phyloP scores from a whole-genome alignment of 2,113 vertebrate species.

The Otolemur garnettii region DNA sequence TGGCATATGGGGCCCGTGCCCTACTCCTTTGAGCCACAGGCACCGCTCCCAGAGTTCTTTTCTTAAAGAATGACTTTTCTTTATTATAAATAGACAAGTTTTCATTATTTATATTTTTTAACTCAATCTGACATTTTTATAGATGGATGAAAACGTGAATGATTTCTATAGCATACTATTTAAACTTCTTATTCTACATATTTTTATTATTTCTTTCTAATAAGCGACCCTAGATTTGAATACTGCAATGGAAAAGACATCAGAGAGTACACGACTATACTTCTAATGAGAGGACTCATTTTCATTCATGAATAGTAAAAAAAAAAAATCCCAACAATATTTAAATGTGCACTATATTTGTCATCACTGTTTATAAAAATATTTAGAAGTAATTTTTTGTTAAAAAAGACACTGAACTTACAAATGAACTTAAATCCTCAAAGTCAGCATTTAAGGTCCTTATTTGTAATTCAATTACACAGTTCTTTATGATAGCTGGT shows the following conservation, averaged over 20 bases:
- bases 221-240: background rate
- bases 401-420: background rate
- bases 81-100: background rate
- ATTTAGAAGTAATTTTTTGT: background rate
- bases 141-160: background rate
- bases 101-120: background rate
- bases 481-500: background rate
- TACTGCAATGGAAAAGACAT: background rate
- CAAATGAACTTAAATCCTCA: constrained; percentile 29
- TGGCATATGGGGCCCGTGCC: too few relatives aligned
- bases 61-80: background rate
- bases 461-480: background rate
- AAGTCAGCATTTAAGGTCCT: background rate
- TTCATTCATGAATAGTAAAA: background rate
- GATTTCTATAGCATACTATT: background rate
- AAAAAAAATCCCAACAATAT: background rate
- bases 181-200: background rate
- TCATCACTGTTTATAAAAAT: constrained; percentile 14
- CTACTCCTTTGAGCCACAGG: too few relatives aligned
- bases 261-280: background rate
- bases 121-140: background rate
- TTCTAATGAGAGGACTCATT: background rate
- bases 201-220: background rate
- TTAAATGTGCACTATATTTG: background rate
- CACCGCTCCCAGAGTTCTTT: background rate